Conservation (phyloP, 2,113 vertebrate genomes). For the Pachycephala philippinensis region DNA sequence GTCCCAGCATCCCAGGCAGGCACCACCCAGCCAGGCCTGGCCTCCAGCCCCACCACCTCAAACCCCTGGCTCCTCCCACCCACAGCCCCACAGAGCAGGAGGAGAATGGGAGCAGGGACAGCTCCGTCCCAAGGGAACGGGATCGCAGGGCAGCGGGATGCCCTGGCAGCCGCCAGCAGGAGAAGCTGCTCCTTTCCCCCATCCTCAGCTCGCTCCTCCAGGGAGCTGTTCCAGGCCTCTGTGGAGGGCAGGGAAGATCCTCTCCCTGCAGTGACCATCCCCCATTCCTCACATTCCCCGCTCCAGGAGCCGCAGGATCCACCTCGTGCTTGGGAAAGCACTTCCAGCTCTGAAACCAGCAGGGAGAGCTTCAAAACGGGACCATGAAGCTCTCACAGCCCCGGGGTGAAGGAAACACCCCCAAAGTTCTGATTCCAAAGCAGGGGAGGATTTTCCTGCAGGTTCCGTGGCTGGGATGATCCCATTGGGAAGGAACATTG, state of each 20-base stretch:
- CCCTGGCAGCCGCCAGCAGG: not conserved
- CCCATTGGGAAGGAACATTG: accelerated
- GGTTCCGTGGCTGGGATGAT: not conserved
- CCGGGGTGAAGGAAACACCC: not conserved
- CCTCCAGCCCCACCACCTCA: not conserved
- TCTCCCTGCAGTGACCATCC: not conserved
- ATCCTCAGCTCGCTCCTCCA: not conserved
- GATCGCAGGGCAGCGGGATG: not conserved
- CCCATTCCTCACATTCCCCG: not conserved
- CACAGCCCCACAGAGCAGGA: not conserved
- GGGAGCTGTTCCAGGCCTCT: not conserved
- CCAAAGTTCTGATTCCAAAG: not conserved
- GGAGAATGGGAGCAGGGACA: not conserved
- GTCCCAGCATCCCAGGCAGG: not conserved
- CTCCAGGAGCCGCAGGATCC: accelerated
- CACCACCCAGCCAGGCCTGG: not conserved
- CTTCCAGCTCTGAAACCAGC: not conserved
- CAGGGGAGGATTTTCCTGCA: accelerated
- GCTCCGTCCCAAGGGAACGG: not conserved
- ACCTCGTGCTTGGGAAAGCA: accelerated
- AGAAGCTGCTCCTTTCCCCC: not conserved
- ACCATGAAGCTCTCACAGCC: not conserved
- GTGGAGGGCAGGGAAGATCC: not conserved
- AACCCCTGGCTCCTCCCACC: not conserved
- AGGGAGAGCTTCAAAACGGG: accelerated